phyloP scores from a whole-genome alignment of 2,797 vertebrate genomes.

The Bradypus variegatus region DNA sequence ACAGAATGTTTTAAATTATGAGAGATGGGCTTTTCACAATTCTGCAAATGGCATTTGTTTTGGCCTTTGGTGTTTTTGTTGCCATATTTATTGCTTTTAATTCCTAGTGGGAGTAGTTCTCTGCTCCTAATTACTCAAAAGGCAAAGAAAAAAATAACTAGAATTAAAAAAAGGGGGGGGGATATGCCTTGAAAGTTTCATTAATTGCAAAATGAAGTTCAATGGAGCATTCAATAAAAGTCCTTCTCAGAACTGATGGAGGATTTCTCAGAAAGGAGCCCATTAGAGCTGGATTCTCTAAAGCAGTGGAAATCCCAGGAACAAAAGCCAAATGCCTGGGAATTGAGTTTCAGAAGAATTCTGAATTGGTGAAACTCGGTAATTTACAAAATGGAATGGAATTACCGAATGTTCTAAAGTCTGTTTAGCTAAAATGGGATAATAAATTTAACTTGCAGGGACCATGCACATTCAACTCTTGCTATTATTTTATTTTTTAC shows the following conservation, averaged over 20 bases:
- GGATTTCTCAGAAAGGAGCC: conserved; percentile 72
- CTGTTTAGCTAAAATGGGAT: not conserved
- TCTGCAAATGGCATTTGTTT: conserved; percentile 64
- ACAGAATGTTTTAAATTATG: conserved; percentile 48
- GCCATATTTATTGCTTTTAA: conserved; percentile 55
- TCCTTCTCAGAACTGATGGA: conserved; percentile 59
- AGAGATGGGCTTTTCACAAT: conserved; percentile 56
- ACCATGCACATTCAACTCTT: not conserved
- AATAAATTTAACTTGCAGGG: not conserved
- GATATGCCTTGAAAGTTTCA: conserved; percentile 66
- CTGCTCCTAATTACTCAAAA: conserved; percentile 59
- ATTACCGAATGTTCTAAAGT: conserved; percentile 21
- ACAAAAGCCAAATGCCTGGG: conserved; percentile 68
- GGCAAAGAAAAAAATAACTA: conserved; percentile 55
- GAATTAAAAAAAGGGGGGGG: not conserved
- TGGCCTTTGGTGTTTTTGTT: conserved; percentile 65
- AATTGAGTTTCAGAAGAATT: conserved; percentile 54
- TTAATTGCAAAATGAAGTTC: conserved; percentile 70
- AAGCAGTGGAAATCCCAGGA: conserved; percentile 71
- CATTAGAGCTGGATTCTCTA: conserved; percentile 67
- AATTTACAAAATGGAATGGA: conserved; percentile 50
- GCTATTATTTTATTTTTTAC: not conserved
- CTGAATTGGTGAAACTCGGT: conserved; percentile 40
- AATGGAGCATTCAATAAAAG: conserved; percentile 67
- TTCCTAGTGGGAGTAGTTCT: conserved; percentile 59